phyloP scores from a whole-genome alignment of 2,113 vertebrate species.

The Microtus oregoni region DNA sequence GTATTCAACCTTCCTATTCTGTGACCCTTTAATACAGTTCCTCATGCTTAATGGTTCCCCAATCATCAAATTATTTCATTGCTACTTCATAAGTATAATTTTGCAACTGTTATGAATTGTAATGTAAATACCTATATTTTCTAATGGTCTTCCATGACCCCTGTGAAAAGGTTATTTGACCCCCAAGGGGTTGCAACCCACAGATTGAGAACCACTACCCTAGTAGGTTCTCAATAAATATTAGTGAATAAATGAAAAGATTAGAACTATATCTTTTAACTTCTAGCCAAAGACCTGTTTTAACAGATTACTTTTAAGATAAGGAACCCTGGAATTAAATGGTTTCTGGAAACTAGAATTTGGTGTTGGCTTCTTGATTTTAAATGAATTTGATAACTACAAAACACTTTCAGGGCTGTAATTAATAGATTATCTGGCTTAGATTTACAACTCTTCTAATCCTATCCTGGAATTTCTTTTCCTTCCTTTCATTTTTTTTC shows the following conservation, averaged over 20 bases:
- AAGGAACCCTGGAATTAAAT: conserved; percentile 45
- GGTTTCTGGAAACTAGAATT: conserved; percentile 32
- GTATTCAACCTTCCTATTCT: background rate
- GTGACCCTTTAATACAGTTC: background rate
- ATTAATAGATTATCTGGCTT: conserved; percentile 22
- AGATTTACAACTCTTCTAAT: background rate
- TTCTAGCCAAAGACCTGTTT: conserved; percentile 49
- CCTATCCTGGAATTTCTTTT: background rate
- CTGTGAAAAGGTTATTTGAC: background rate
- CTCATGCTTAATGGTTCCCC: background rate
- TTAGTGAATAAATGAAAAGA: conserved; percentile 58
- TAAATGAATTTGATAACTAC: conserved; percentile 55
- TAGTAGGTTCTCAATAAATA: conserved; percentile 45
- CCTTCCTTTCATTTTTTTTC: background rate
- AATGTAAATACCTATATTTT: background rate
- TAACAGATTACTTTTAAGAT: conserved; percentile 42
- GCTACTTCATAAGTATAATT: background rate
- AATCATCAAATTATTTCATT: background rate
- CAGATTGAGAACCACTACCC: background rate
- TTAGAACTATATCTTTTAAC: conserved; percentile 32
- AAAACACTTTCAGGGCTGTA: conserved; percentile 43
- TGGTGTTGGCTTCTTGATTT: conserved; percentile 24
- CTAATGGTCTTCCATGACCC: background rate
- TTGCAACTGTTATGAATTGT: background rate
- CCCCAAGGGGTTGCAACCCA: background rate